These are phyloP conservation scores for Ellobium chinense DNA, from an alignment of 2,888 invertebrate genomes.

Conservation along the genomic window DNA sequence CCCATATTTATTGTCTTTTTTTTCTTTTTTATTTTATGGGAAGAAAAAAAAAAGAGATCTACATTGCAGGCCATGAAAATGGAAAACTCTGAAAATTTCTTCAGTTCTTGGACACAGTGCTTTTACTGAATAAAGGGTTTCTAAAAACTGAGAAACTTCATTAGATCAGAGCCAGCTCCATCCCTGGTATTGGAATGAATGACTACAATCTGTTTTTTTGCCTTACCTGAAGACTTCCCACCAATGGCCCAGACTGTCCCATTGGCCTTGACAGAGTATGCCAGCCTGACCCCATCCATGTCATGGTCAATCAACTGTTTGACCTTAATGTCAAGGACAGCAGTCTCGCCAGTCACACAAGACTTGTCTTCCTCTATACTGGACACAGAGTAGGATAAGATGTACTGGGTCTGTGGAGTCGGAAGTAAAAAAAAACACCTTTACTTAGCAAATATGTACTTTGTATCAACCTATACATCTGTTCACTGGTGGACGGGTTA, in stretches of 20 bases:
- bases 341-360: conserved; percentile 92
- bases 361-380: conserved; percentile 88
- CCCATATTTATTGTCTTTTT: too few relatives aligned
- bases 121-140: too few relatives aligned
- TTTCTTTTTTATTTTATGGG: too few relatives aligned
- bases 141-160: not conserved
- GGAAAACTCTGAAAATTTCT: too few relatives aligned
- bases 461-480: too few relatives aligned
- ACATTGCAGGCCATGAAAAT: too few relatives aligned
- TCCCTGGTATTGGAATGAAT: not conserved
- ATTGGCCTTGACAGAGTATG: conserved; percentile 96
- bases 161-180: not conserved
- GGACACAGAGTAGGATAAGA: conserved; percentile 73
- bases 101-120: too few relatives aligned
- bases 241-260: conserved; percentile 96
- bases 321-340: conserved; percentile 79
- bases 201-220: too few relatives aligned
- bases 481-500: too few relatives aligned
- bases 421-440: too few relatives aligned
- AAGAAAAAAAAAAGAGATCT: too few relatives aligned
- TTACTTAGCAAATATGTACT: too few relatives aligned
- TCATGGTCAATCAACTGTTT: conserved; percentile 58
- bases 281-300: conserved; percentile 80
- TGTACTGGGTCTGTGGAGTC: conserved; percentile 77
- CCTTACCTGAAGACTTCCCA: conserved; percentile 90